Evolutionary conservation across 1,140 invertebrate species (phyloP).

Genomic region (Melitaea cinxia): DNA sequence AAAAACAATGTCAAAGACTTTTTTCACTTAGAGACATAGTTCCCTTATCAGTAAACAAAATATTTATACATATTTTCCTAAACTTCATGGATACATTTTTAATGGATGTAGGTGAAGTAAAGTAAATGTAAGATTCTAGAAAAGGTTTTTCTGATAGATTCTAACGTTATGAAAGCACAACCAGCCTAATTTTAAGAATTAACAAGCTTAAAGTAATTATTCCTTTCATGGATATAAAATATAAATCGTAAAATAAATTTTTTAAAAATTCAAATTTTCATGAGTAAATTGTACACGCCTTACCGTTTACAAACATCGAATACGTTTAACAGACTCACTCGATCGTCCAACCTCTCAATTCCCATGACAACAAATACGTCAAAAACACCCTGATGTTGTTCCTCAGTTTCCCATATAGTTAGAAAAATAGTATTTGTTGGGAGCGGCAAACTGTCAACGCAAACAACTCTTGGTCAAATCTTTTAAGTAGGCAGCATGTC

Average conservation of each 20-base stretch:
- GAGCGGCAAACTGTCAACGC: slow-evolving; percentile 65
- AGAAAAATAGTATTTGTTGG: slow-evolving; percentile 67
- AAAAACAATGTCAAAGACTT: too few relatives aligned
- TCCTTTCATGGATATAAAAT: background rate
- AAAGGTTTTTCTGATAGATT: too few relatives aligned
- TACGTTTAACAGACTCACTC: background rate
- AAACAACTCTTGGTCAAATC: slow-evolving; percentile 75
- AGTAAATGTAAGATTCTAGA: too few relatives aligned
- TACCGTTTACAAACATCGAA: background rate
- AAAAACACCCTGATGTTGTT: slow-evolving; percentile 30
- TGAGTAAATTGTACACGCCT: background rate
- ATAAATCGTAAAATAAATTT: too few relatives aligned
- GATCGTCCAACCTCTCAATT: slow-evolving; percentile 6
- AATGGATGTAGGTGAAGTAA: too few relatives aligned
- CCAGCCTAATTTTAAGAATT: too few relatives aligned
- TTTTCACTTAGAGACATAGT: too few relatives aligned
- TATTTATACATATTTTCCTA: too few relatives aligned
- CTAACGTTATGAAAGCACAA: too few relatives aligned
- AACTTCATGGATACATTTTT: too few relatives aligned
- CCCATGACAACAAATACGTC: slow-evolving; percentile 29
- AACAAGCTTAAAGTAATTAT: too few relatives aligned
- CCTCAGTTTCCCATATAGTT: slow-evolving; percentile 65
- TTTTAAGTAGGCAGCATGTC: slow-evolving; percentile 76
- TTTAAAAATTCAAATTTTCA: background rate
- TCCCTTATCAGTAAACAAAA: too few relatives aligned